A percentile compares a stretch with the other conserved stretches of the same genome.
Evolutionary conservation across 2,113 vertebrate genomes (phyloP).

Genomic region (Ailuropoda melanoleuca): DNA sequence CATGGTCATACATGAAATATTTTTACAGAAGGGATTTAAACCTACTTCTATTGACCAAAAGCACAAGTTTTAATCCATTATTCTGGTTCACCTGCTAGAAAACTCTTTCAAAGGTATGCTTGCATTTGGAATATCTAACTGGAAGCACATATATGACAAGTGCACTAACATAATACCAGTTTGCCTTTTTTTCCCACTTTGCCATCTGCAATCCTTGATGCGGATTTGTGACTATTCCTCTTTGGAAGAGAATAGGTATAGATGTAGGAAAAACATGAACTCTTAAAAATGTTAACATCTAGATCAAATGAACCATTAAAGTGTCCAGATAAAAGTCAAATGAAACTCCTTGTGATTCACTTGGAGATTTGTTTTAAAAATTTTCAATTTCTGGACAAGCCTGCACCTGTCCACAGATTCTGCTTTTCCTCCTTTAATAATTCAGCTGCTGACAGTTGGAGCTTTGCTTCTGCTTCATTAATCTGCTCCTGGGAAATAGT

Average conservation of each 20-base stretch:
- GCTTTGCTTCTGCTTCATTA: conserved; percentile 76
- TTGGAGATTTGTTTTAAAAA: conserved; percentile 7
- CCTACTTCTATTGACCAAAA: not conserved
- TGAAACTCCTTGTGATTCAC: conserved; percentile 11
- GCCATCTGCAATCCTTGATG: not conserved
- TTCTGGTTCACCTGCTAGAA: not conserved
- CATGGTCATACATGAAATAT: not conserved
- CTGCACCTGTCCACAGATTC: conserved; percentile 50
- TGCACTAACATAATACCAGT: not conserved
- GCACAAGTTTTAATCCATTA: not conserved
- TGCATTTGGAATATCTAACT: not conserved
- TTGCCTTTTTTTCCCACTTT: not conserved
- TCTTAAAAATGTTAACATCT: conserved; percentile 44
- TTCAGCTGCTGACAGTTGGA: conserved; percentile 69
- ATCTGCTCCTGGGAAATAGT: conserved; percentile 73
- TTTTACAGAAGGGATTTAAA: not conserved
- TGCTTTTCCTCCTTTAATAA: conserved; percentile 60
- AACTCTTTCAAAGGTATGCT: not conserved
- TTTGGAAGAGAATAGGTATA: not conserved
- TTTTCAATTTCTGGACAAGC: conserved; percentile 44
- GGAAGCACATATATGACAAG: not conserved
- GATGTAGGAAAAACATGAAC: not conserved
- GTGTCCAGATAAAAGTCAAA: conserved; percentile 40
- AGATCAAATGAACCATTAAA: conserved; percentile 38
- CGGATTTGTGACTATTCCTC: not conserved